Percentiles rank a stretch among this genome's conserved stretches.
phyloP scores from a whole-genome alignment of 2,797 vertebrate species.

The Crypturellus tataupa region DNA sequence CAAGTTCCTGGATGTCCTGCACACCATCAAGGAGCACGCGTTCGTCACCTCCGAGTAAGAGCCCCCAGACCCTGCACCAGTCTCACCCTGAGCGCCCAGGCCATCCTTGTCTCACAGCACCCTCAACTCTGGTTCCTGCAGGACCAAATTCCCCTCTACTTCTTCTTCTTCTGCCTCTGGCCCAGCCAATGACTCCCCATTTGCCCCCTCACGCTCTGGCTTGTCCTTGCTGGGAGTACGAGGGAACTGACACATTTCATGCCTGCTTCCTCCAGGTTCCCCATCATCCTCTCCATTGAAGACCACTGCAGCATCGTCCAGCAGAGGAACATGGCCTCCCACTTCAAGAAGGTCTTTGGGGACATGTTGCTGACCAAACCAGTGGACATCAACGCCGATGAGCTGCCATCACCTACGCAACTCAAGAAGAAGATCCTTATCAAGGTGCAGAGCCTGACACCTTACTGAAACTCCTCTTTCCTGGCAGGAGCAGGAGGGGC shows the following conservation, averaged over 20 bases:
- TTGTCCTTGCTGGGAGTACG: too few relatives aligned
- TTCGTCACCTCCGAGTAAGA: slow-evolving; percentile 91
- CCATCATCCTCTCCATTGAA: slow-evolving; percentile 92
- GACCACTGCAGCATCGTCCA: slow-evolving; percentile 94
- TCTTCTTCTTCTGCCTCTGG: background rate
- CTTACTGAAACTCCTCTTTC: background rate
- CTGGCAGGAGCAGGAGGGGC: background rate
- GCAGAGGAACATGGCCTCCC: slow-evolving; percentile 93
- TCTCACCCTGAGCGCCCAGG: background rate
- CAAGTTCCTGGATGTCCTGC: slow-evolving; percentile 91
- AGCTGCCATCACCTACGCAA: slow-evolving; percentile 80
- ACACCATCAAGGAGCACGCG: slow-evolving; percentile 93
- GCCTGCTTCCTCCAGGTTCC: slow-evolving; percentile 82
- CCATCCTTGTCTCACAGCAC: background rate
- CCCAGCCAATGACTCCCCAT: background rate
- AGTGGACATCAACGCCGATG: slow-evolving; percentile 78
- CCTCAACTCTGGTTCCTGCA: background rate
- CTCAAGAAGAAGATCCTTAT: slow-evolving; percentile 83
- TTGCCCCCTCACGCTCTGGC: background rate
- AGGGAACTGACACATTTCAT: background rate
- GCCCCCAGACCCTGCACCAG: background rate
- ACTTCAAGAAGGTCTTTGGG: slow-evolving; percentile 90
- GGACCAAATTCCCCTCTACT: background rate
- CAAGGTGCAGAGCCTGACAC: slow-evolving; percentile 66
- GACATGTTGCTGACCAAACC: slow-evolving; percentile 84